phyloP scores from a whole-genome alignment of 1,140 invertebrate genomes.

The Trialeurodes vaporariorum region DNA sequence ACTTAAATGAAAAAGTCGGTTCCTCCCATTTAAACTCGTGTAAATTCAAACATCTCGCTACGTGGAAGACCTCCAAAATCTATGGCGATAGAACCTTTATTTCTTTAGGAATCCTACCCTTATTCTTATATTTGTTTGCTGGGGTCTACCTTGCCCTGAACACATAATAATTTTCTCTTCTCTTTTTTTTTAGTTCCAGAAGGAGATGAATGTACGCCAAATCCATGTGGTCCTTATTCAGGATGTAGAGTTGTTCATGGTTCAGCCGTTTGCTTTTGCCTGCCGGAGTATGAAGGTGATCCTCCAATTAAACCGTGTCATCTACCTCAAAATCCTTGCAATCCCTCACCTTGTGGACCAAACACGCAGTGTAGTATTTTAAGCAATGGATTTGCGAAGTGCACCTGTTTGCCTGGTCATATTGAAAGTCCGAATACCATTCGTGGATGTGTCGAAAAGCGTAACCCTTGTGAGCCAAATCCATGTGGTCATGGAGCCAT shows the following conservation, averaged over 20 bases:
- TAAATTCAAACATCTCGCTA: too few species aligned
- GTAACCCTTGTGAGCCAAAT: constrained; percentile 68
- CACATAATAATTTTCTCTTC: background rate
- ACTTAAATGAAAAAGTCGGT: too few species aligned
- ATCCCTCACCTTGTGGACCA: constrained; percentile 73
- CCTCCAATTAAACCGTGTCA: constrained; percentile 55
- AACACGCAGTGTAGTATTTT: constrained; percentile 73
- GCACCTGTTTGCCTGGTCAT: constrained; percentile 68
- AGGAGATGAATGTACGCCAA: constrained; percentile 69
- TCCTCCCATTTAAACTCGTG: too few species aligned
- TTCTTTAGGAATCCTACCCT: too few species aligned
- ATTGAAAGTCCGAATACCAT: constrained; percentile 79
- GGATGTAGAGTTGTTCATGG: constrained; percentile 59
- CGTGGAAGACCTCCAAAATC: too few species aligned
- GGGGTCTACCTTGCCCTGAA: too few species aligned
- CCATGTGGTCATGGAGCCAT: constrained; percentile 64
- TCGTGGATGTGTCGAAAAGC: constrained; percentile 61
- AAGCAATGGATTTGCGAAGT: constrained; percentile 73
- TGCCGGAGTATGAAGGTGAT: constrained; percentile 77
- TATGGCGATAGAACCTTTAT: too few species aligned
- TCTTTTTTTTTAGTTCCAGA: constrained; percentile 54
- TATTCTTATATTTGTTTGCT: too few species aligned
- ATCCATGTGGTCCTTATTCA: constrained; percentile 70
- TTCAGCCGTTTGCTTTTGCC: constrained; percentile 67
- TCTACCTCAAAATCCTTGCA: constrained; percentile 61